Base-by-base conservation (phyloP, 2,888 invertebrate species). In the Poecilus cupreus region DNA sequence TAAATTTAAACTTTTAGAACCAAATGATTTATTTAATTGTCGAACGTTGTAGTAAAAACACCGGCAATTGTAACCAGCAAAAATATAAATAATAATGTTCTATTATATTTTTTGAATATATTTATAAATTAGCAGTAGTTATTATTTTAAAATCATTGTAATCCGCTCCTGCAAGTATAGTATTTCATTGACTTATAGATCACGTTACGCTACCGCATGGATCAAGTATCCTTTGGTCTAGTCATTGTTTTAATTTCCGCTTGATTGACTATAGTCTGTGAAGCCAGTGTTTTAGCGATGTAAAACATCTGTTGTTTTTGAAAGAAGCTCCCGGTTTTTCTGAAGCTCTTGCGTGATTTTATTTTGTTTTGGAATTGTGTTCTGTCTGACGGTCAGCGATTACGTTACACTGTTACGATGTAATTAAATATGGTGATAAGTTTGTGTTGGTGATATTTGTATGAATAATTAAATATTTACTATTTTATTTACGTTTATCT, bases 211-310 rank as follows among this genome's bases (percentile, higher is more conserved):
- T 78, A 78, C 78, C 37, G 64, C 57, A 60, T 78, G 26, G 78
- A 78, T 78, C 78, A 78, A 78, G 60, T 78, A 64, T 75, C 75
- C 72, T 37, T 51, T 24, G 32, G 60, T 64, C 64, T 39, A 46
- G 64, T 78, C 43, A 78, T 64, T 78, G 78, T 78, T 60, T 60
- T 78, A 78, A 78, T 78, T 78, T 78, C 78, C 24, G 16, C 43
- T 43, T 78, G 64, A 78, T 64, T 78, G 78, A 78, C 16, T 46
- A 18, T 78, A 64, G 51, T 51, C 51, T 78, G 78, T 39, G 78
- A 64, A 32, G 24, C 60, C 37, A 77, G 64, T 78, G 46, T 24
- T 64, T 57, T 18, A 24, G 54, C 46, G 26, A 37, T 60, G 60
- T 60, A 64, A 77, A 78, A 78, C 60, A 78, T 60, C 78, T 60